Evolutionary conservation across 53 echinoderm and acorn worm species (phyloP), one percentile per base, ranked within the genome.

Genomic region (Holothuria leucospilota): DNA sequence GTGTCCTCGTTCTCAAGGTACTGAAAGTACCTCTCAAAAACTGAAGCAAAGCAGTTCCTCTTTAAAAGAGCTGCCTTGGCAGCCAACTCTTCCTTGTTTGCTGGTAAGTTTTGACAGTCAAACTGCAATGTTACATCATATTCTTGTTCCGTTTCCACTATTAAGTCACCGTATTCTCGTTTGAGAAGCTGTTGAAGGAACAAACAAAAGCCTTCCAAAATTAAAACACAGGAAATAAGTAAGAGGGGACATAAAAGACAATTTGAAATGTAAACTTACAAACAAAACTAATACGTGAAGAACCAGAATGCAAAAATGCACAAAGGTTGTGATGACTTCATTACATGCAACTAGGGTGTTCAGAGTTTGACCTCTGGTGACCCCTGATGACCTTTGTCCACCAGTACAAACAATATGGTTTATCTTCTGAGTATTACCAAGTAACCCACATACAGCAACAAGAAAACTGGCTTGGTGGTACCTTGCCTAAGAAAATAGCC

Each of bases 1-100:
- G 91, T 63, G 15, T 87, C 69, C 62, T 97, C 95, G 18, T 93
- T 72, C 65, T 93, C 92, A 86, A 86, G 91, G 62, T 90, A 93
- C 16, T 95, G 92, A 88, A 97, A 97, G 85, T 95, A 97, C 85
- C 77, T 95, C 88, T 95, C 93, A 79, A 95, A 97, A 73, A 97
- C 97, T 2, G 97, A 95, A 20, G 97, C 95, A 69, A 97, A 97
- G 79, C 97, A 97, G 69, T 97, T 91, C 53, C 97, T 89, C 70
- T 97, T 97, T 59, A 97, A 83, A 61, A 97, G 97, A 12, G 93
- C 95, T 27, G 78, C 89, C 82, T 91, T 95, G 29, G 89, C 85
- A 0, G 95, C 93, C 13, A 80, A 62, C 60, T 91, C 93, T 25
- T 61, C 93, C 52, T 59, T 52, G 51, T 95, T 87, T 0, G 75